Evolutionary conservation across 2,113 vertebrate species (phyloP).

Genomic region (Halcyon malimbica): DNA sequence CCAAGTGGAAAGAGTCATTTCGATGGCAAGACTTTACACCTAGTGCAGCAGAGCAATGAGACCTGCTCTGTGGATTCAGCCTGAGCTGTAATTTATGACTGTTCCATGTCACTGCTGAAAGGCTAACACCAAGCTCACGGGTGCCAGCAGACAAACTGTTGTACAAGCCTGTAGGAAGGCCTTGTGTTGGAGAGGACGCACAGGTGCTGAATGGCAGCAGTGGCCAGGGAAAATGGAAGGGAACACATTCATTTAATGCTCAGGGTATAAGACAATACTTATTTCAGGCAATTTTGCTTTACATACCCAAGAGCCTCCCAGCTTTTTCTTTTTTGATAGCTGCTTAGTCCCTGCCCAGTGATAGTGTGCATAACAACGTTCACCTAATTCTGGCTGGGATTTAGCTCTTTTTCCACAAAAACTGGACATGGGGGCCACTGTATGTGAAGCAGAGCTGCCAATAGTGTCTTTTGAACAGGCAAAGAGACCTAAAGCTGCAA

Average conservation of each 20-base stretch:
- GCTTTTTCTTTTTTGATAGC: background rate
- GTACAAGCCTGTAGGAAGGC: background rate
- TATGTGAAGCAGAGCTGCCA: background rate
- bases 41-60: background rate
- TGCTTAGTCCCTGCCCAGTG: background rate
- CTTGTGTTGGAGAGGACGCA: background rate
- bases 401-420: background rate
- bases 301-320: background rate
- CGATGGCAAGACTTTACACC: background rate
- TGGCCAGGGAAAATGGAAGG: background rate
- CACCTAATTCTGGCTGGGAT: background rate
- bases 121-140: background rate
- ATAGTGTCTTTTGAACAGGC: background rate
- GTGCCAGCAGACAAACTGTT: background rate
- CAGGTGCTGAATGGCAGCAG: background rate
- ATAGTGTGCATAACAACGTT: background rate
- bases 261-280: background rate
- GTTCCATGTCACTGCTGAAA: background rate
- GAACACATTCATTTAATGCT: accelerated
- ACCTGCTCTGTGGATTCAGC: background rate
- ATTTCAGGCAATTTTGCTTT: background rate
- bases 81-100: background rate
- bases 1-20: background rate
- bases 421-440: accelerated
- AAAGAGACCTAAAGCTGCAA: background rate